Evolutionary conservation across 2,797 vertebrate genomes (phyloP), one percentile per base, ranked within the genome.

Genomic region (Trichosurus vulpecula): DNA sequence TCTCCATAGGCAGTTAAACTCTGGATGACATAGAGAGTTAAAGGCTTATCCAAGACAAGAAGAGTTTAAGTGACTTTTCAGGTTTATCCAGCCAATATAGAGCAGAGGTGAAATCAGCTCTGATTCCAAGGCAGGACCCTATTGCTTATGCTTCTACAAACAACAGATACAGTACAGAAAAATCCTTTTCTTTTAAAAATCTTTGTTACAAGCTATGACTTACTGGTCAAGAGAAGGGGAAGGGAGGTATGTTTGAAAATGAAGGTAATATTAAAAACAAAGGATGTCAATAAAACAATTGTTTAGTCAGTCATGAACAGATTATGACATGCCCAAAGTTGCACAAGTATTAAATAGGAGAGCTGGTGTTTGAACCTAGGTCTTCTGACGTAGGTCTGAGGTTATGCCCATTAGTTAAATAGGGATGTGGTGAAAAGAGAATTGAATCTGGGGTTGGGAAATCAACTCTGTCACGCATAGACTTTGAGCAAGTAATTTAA

Each of bases 281-380:
- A 47, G n/a, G n/a, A 47, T 27, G 22, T 25, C 22, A 27, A 47
- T 81, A 47, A 81, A 81, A 47, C 3, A 0, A 81, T 81, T 47
- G 22, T 74, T 74, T 41, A 41, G 35, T 41, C 14, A 22, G 19
- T 22, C 12, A 41, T 94, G 52, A 96, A 56, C 11, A 95, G 89
- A 92, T 93, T 58, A 94, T 58, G 54, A 94, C 66, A 54, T 91
- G 31, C 56, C 58, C 90, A 90, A n/a, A 13, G n/a, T 54, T 90
- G 53, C 12, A 94, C 54, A 31, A 56, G 27, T n/a, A 51, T n/a
- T 91, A 91, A 95, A 25, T 54, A 89, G 27, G 96, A 94, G 54
- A 95, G 29, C 12, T 94, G 61, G 58, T 54, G 58, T n/a, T 96
- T 58, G 94, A 66, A 94, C 91, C 92, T 27, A 58, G 30, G 19